Percentiles rank a stretch among this genome's conserved stretches.
Evolutionary conservation across 2,888 invertebrate species (phyloP).

Genomic region (Phengaris alcon): DNA sequence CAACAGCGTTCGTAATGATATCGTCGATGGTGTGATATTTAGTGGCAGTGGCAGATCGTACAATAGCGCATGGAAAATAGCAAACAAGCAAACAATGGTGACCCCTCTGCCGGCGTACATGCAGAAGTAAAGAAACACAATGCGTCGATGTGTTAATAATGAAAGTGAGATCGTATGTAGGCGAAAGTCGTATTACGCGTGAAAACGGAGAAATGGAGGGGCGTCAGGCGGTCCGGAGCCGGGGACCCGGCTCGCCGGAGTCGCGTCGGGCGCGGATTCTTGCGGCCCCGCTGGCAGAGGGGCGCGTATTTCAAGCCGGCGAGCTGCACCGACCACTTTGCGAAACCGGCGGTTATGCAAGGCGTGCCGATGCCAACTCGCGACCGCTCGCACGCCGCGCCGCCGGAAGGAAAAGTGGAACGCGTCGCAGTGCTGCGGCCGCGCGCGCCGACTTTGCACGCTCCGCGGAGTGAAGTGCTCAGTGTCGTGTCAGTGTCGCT

Average conservation of each 20-base stretch:
- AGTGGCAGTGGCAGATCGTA: conserved; percentile 35
- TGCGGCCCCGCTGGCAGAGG: conserved; percentile 63
- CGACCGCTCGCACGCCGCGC: conserved; percentile 60
- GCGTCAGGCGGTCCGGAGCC: conserved; percentile 50
- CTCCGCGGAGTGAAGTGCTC: conserved; percentile 69
- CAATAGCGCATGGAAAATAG: conserved; percentile 27
- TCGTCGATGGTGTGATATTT: background rate
- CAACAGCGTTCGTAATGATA: conserved; percentile 1
- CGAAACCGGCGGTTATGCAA: conserved; percentile 78
- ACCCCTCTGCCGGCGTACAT: conserved; percentile 3
- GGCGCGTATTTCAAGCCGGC: conserved; percentile 74
- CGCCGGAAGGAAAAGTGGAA: conserved; percentile 79
- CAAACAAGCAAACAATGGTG: background rate
- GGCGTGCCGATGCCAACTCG: conserved; percentile 77
- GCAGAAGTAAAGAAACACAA: conserved; percentile 42
- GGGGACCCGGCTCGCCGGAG: conserved; percentile 43
- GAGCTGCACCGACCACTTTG: conserved; percentile 74
- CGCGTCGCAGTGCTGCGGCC: conserved; percentile 74
- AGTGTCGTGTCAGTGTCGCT: conserved; percentile 77
- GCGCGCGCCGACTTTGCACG: conserved; percentile 75
- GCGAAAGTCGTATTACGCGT: conserved; percentile 74
- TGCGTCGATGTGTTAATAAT: conserved; percentile 55
- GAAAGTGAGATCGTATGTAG: conserved; percentile 62
- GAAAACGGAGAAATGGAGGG: conserved; percentile 64
- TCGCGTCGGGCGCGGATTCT: conserved; percentile 33